Conservation (phyloP, 1,140 invertebrate genomes). For the Drosophila trapezifrons region DNA sequence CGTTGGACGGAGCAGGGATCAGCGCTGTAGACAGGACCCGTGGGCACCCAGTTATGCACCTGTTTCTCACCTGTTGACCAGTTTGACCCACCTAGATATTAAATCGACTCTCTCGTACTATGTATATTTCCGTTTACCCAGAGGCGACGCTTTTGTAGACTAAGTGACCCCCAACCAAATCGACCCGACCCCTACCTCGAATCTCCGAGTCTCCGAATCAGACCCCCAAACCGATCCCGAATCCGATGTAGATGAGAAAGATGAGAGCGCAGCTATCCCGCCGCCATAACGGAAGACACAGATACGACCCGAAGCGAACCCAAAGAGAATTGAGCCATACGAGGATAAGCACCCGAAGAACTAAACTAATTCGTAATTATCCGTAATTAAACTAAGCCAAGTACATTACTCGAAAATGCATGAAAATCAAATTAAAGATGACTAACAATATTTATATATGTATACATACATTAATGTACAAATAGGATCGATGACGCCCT, state of each 20-base stretch:
- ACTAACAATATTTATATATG: constrained; percentile 43
- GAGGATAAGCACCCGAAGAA: constrained; percentile 60
- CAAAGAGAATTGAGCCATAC: constrained; percentile 72
- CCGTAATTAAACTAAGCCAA: constrained; percentile 48
- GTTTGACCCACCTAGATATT: constrained; percentile 24
- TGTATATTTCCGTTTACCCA: constrained; percentile 56
- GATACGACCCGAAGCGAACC: constrained; percentile 40
- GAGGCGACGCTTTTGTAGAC: constrained; percentile 73
- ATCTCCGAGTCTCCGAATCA: neutral
- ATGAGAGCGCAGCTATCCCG: constrained; percentile 58
- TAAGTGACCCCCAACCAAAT: constrained; percentile 29
- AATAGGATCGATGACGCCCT: constrained; percentile 39
- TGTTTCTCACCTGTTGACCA: constrained; percentile 46
- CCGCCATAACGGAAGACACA: constrained; percentile 59
- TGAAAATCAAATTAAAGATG: constrained; percentile 56
- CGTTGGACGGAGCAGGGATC: constrained; percentile 63
- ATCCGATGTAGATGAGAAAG: constrained; percentile 30
- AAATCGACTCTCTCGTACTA: constrained; percentile 34
- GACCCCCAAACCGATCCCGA: constrained; percentile 27
- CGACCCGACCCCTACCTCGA: constrained; percentile 26
- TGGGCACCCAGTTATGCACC: constrained; percentile 35
- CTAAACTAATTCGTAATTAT: constrained; percentile 52
- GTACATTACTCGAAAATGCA: constrained; percentile 50
- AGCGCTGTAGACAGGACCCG: constrained; percentile 47
- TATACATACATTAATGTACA: constrained; percentile 62